Percentiles rank a stretch among this genome's conserved stretches.
Evolutionary conservation across 2,888 invertebrate genomes (phyloP).

Genomic region (Tipula unca): DNA sequence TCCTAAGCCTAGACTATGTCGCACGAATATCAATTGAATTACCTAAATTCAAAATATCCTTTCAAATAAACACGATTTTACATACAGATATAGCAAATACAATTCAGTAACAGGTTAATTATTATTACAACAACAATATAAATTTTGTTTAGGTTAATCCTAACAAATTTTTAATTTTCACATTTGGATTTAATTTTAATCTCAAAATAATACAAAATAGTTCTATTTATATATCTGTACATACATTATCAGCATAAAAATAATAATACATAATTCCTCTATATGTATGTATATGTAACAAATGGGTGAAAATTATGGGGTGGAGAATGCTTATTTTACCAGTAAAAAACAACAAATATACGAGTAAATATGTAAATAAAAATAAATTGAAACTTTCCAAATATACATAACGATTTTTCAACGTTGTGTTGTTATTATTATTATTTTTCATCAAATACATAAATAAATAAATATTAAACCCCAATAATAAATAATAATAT

Average conservation of each 20-base stretch:
- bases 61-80: too few relatives aligned
- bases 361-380: neutral
- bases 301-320: neutral
- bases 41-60: too few relatives aligned
- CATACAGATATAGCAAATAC: neutral
- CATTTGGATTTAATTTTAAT: neutral
- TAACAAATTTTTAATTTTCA: neutral
- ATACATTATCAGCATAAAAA: neutral
- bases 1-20: too few relatives aligned
- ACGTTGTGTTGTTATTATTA: neutral
- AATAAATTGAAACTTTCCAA: neutral
- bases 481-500: neutral
- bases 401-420: neutral
- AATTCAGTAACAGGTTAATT: neutral
- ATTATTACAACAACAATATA: neutral
- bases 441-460: too few relatives aligned
- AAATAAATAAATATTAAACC: neutral
- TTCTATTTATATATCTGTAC: too few relatives aligned
- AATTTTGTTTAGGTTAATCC: neutral
- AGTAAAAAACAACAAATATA: neutral
- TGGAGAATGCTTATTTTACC: neutral
- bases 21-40: too few relatives aligned
- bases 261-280: neutral
- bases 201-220: neutral
- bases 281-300: neutral